Conservation (phyloP, 2,113 vertebrate species). For the Clarias batrachus region DNA sequence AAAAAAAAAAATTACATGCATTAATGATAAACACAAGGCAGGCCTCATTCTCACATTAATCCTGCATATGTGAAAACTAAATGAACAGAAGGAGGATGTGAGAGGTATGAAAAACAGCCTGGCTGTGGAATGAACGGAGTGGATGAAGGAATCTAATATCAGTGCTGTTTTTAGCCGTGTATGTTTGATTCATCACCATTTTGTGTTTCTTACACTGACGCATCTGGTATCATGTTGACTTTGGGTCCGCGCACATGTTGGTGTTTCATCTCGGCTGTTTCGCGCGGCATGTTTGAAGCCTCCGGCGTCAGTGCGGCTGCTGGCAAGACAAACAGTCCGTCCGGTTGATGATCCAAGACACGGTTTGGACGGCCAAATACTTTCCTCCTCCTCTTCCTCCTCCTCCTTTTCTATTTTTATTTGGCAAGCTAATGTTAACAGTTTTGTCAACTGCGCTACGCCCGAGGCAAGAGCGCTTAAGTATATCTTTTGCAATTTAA, state of each 20-base stretch:
- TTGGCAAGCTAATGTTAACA: constrained; percentile 66
- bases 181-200: background rate
- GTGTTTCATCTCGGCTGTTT: background rate
- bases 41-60: constrained; percentile 4
- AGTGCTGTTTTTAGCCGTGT: background rate
- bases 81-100: background rate
- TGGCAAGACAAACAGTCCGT: constrained; percentile 16
- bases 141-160: background rate
- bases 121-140: background rate
- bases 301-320: constrained; percentile 8
- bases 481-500: constrained; percentile 73
- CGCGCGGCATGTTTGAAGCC: constrained; percentile 3
- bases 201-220: background rate
- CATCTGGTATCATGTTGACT: background rate
- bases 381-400: constrained; percentile 36
- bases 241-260: background rate
- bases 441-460: constrained; percentile 65
- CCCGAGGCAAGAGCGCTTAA: constrained; percentile 69
- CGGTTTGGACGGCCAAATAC: constrained; percentile 8
- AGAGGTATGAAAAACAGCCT: background rate
- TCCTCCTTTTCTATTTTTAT: constrained; percentile 60
- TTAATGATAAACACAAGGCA: background rate
- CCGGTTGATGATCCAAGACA: constrained; percentile 30
- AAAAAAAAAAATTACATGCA: background rate
- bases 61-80: background rate